Evolutionary conservation across 2,113 vertebrate genomes (phyloP), one percentile per base, ranked within the genome.

Genomic region (Oncorhynchus mykiss): DNA sequence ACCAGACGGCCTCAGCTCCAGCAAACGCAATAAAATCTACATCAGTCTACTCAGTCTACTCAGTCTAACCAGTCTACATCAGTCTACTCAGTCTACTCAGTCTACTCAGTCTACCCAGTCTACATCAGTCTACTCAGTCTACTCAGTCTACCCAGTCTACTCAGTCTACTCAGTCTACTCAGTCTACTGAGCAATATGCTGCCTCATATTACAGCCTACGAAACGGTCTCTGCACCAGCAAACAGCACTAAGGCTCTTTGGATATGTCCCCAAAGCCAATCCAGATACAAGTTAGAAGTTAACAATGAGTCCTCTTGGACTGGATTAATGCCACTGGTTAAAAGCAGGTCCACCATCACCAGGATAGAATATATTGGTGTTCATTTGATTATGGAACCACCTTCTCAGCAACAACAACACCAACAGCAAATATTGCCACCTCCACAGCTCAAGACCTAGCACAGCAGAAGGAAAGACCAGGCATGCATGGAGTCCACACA

Each of bases 261-360:
- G 92, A 93, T 68, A 92, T 92, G 92, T 93, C 91, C 67, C 75
- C 78, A 75, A 84, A 80, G 59, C 16, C 60, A 29, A 72, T 71
- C 14, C 78, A 78, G 57, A 84, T 76, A 72, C 67, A 27, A 27
- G 65, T 25, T 27, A 24, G 75, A 87, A 71, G 49, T 48, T 29
- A 22, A 9, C 31, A 25, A 54, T 4, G 34, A 81, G 14, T 7
- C 48, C 4, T 20, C 75, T 4, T 20, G 70, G 68, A 70, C 27
- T 65, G 86, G 68, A 84, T 80, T 64, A 70, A 7, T 91, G 29
- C 27, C 88, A 71, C 59, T 91, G 20, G 64, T 90, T 0, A 88
- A 45, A 82, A 76, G 80, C 77, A 88, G 45, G 24, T 7, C n/a
- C 67, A 45, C 13, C 65, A 24, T 74, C 48, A 51, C 8, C 70